Conservation (phyloP, 1,140 invertebrate genomes). For the Drosophila virilis region DNA sequence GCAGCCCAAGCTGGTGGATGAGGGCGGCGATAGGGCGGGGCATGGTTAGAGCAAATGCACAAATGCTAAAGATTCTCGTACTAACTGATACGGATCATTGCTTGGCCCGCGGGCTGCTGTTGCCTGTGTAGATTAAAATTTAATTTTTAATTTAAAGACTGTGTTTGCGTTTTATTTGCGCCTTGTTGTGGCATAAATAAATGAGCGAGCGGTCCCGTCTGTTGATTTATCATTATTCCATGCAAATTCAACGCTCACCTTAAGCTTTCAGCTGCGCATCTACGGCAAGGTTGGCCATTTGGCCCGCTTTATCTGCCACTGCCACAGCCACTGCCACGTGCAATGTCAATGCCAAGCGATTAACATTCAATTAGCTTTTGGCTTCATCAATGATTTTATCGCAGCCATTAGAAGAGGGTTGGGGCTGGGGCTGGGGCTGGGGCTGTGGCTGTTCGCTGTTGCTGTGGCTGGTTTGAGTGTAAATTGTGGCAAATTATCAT, state of each 20-base stretch:
- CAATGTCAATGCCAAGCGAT: constrained; percentile 81
- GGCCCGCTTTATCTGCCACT: constrained; percentile 11
- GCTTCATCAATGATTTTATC: constrained; percentile 84
- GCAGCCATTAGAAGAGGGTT: constrained; percentile 55
- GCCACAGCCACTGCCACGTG: constrained; percentile 55
- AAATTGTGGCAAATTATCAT: constrained; percentile 84
- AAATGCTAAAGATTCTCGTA: constrained; percentile 8
- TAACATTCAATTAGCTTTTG: constrained; percentile 83
- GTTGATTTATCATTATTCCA: constrained; percentile 79
- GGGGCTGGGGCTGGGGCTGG: constrained; percentile 7
- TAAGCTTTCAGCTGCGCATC: constrained; percentile 43
- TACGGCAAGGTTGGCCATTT: constrained; percentile 20
- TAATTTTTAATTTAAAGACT: constrained; percentile 83
- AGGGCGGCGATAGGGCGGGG: neutral
- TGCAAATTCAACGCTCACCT: constrained; percentile 71
- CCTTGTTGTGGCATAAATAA: constrained; percentile 51
- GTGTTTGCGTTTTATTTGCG: constrained; percentile 76
- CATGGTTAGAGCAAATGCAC: too few relatives aligned
- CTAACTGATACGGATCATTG: constrained; percentile 56
- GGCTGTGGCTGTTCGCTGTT: constrained; percentile 32
- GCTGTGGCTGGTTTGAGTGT: constrained; percentile 66
- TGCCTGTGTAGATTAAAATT: constrained; percentile 70
- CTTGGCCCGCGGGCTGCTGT: constrained; percentile 17
- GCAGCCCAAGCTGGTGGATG: neutral
- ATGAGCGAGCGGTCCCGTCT: constrained; percentile 30